Base-by-base conservation (phyloP, 2,888 invertebrate genomes). In the Agriopis aurantiaria region DNA sequence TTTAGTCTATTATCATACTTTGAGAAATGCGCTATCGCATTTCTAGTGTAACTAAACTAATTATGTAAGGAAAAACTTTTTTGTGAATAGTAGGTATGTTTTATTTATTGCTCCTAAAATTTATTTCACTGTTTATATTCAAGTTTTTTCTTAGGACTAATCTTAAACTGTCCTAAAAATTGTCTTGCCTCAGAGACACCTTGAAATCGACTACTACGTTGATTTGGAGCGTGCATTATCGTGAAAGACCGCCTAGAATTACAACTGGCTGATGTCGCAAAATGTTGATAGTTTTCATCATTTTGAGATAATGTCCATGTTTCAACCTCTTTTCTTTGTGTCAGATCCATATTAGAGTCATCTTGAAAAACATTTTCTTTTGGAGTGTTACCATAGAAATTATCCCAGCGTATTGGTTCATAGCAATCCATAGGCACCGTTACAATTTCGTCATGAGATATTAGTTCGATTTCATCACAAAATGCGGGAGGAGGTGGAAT, bases 401-500 rank as follows among this genome's bases (percentile, higher is more conserved):
- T 52, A 17, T 65, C 45, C 68, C 69, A 71, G 0, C 0, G n/a
- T 23, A 65, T 69, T 17, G 74, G 72, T 46, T 77, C 77, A 65
- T 73, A 74, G 62, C 59, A 71, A 55, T 71, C 71, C 14, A 40
- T 69, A 8, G 72, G 56, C 49, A 66, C 33, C 60, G 46, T 48
- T 8, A 33, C n/a, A 49, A 33, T 33, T 33, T 63, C 33, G 12
- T n/a, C 41, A 14, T 10, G 14, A 1, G 40, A 5, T 48, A 33
- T 48, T 10, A 33, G 8, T 40, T 56, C 63, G 10, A 1, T 46
- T 59, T 72, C 69, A 70, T 88, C 87, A 67, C 85, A 77, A 76
- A 91, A 93, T 73, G 89, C 83, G 5, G 82, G 74, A 7, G 93
- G 92, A 5, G 93, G 93, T 12, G 91, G 85, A 66, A 91, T 83